Base-by-base conservation (phyloP, 2,888 invertebrate genomes). In the Agrochola lota region DNA sequence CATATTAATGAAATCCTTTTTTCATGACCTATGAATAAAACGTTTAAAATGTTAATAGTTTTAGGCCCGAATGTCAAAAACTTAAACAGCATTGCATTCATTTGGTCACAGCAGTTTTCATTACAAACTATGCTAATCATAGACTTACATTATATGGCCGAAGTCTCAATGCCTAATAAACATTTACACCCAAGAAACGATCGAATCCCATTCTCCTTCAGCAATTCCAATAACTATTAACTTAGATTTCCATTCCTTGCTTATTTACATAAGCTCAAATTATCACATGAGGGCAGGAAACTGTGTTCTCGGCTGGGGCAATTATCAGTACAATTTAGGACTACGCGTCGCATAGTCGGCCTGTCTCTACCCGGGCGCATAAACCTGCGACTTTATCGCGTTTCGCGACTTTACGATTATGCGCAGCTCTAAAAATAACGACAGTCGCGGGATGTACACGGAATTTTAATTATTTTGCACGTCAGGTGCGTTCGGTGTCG, bases 251-350 rank as follows among this genome's bases (percentile, higher is more conserved):
- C 49, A 72, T 72, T 74, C 26, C 43, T 74, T 52, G 46, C 63
- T 55, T 78, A 86, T 76, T 71, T 85, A 77, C 74, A 73, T 80
- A 66, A 60, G 68, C 52, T 74, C 52, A 79, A 87, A 82, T 85
- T 81, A 86, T 84, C 87, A 79, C 66, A 77, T 72, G 74, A 49
- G 57, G 49, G 57, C 74, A 74, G 87, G 87, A 88, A 89, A 80
- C 81, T 67, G 67, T 81, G 83, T 77, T 71, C 81, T 74, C 81
- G 57, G 78, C n/a, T 69, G 49, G 74, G 75, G 83, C 86, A 90
- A 88, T 90, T 90, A 89, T 86, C 88, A 86, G 77, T 85, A 89
- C 88, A 87, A 90, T 89, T 89, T 88, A 88, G 85, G 81, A 67
- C 88, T 78, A 68, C 55, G 73, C 70, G 80, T 74, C 79, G 74